Evolutionary conservation across 2,888 invertebrate species (phyloP), one percentile per base, ranked within the genome.

Genomic region (Sarcophaga carnaria): DNA sequence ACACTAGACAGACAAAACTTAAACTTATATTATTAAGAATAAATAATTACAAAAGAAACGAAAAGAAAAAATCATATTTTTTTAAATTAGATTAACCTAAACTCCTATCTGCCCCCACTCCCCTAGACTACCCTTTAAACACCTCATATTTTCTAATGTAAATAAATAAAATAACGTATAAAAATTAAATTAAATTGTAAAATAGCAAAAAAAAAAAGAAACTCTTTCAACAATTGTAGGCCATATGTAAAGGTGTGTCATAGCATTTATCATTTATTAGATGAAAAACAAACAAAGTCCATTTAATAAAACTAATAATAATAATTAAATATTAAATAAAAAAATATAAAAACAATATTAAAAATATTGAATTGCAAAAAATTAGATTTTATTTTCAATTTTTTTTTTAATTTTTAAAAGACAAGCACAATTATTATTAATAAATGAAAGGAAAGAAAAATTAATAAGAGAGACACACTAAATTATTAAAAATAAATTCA

Each of bases 241-340:
- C 92, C 91, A 91, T 91, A 90, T 83, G 91, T 90, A 91, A 91
- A 91, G 89, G 89, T 91, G 92, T 92, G 92, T 92, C 92, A 92
- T 92, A 91, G 90, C 90, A 91, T 91, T 91, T 90, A 90, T 84
- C 37, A 83, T 89, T 88, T 88, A 66, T 84, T 85, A 88, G 85
- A 37, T 37, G 37, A 37, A 37, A 37, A 54, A 54, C 54, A 54
- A 54, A 54, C 17, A 54, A 54, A 54, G 17, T 54, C 12, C 17
- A 54, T 54, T 17, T 54, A 14, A 54, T 17, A 54, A 14, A 54
- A 54, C 14, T 14, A 14, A 54, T 54, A 54, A 60, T 54, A 49
- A 69, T 59, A 59, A 80, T n/a, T 10, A 76, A 74, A 67, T 71
- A 66, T 60, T 20, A 3, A 79, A 83, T 75, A 82, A 79, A 59